Evolutionary conservation across 2,888 invertebrate species (phyloP).

Genomic region (Agrochola macilenta): DNA sequence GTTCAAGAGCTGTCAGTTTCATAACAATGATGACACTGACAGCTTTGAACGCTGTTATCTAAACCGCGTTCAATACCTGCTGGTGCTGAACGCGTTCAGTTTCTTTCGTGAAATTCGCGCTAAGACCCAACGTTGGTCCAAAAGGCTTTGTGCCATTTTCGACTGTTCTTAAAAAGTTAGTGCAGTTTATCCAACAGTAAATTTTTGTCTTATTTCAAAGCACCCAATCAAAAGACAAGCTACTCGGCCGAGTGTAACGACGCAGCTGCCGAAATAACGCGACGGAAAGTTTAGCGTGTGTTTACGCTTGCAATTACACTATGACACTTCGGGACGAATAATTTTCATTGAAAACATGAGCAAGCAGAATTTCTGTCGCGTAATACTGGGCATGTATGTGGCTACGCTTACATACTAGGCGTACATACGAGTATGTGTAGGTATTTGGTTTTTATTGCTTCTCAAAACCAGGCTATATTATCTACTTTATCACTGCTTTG

Average conservation of each 20-base stretch:
- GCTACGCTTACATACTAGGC: neutral
- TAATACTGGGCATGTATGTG: neutral
- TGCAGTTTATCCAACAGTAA: neutral
- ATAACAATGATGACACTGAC: neutral
- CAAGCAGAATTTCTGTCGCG: neutral
- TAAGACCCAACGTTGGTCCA: neutral
- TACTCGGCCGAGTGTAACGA: neutral
- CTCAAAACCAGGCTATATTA: neutral
- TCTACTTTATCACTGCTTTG: neutral
- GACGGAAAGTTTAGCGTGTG: neutral
- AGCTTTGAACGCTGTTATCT: no score
- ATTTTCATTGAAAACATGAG: neutral
- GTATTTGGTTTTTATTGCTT: neutral
- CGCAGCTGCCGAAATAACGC: neutral
- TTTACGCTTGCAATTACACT: no score
- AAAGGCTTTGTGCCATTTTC: neutral
- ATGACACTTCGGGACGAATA: neutral
- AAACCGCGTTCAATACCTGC: neutral
- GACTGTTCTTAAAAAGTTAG: neutral
- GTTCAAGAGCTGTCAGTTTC: neutral
- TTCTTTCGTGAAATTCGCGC: neutral
- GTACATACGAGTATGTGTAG: no score
- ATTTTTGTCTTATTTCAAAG: neutral
- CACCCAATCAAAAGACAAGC: neutral
- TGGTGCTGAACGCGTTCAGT: neutral